Conservation (phyloP, 2,797 vertebrate species). For the Galago senegalensis region DNA sequence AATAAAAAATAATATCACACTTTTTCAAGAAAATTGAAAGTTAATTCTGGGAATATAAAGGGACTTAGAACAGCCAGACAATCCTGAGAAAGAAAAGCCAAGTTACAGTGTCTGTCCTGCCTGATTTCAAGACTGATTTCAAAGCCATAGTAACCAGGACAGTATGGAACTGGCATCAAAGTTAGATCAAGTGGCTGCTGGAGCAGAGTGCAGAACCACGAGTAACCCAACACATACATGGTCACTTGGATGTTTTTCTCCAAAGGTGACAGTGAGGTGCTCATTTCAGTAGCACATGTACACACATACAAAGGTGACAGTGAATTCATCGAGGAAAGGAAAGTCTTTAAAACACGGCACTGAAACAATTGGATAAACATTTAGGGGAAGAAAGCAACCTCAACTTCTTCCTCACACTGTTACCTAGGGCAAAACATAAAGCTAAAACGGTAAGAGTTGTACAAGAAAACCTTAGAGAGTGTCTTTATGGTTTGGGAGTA, state of each 20-base stretch:
- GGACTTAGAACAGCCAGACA: background rate
- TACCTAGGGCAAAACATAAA: background rate
- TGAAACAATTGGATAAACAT: background rate
- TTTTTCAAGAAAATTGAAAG: slow-evolving; percentile 3
- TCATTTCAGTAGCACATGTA: no score
- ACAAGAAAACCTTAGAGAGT: background rate
- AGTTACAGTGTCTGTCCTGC: background rate
- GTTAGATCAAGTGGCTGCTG: background rate
- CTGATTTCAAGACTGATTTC: background rate
- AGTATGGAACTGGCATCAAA: background rate
- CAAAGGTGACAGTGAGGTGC: background rate
- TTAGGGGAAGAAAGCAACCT: background rate
- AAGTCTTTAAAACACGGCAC: background rate
- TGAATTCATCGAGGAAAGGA: background rate
- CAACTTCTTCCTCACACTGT: background rate
- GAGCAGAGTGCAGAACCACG: background rate
- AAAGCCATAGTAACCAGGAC: background rate
- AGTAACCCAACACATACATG: background rate
- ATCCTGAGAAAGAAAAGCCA: background rate
- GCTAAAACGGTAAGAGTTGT: background rate
- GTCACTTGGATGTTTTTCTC: background rate
- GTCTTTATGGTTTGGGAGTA: background rate
- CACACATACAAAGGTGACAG: background rate
- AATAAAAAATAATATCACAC: background rate
- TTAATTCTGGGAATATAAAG: background rate